These are phyloP conservation scores for Phylloscopus collybita DNA, from an alignment of 2,797 vertebrate species.

Conservation along the genomic window DNA sequence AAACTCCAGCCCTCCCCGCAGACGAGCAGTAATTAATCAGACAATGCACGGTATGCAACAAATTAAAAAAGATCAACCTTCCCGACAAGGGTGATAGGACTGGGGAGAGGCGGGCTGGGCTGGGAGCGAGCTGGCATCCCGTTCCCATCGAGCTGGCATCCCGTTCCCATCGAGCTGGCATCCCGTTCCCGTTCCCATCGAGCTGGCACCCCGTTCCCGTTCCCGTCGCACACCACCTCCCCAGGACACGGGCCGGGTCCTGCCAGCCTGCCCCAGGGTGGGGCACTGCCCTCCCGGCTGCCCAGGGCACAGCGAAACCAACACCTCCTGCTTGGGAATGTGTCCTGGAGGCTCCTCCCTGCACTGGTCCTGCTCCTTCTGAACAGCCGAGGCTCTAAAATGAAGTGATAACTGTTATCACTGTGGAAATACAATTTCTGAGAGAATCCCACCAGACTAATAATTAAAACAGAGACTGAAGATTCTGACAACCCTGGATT, in stretches of 20 bases:
- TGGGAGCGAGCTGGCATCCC: fast-evolving
- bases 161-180: not conserved
- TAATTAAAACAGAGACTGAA: constrained; percentile 25
- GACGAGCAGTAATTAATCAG: constrained; percentile 48
- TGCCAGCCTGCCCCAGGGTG: fast-evolving
- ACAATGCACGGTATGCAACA: constrained; percentile 15
- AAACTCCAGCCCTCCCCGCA: constrained; percentile 34
- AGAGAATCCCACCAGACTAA: constrained; percentile 36
- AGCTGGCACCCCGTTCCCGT: not conserved
- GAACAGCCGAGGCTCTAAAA: not conserved
- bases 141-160: not conserved
- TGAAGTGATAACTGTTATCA: constrained; percentile 12
- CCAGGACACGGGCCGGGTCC: fast-evolving
- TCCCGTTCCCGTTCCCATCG: no score
- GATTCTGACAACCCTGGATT: not conserved
- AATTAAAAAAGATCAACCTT: constrained; percentile 61
- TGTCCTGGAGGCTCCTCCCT: not conserved
- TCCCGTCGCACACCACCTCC: fast-evolving
- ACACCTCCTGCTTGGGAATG: fast-evolving
- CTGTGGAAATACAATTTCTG: not conserved
- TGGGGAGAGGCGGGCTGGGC: not conserved
- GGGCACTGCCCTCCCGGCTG: not conserved
- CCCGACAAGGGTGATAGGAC: not conserved
- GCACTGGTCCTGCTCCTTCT: fast-evolving
- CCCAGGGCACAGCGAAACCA: not conserved